A percentile compares a stretch with the other conserved stretches of the same genome.
Evolutionary conservation across 2,888 invertebrate genomes (phyloP).

Genomic region (Leptopilina drosophilae): DNA sequence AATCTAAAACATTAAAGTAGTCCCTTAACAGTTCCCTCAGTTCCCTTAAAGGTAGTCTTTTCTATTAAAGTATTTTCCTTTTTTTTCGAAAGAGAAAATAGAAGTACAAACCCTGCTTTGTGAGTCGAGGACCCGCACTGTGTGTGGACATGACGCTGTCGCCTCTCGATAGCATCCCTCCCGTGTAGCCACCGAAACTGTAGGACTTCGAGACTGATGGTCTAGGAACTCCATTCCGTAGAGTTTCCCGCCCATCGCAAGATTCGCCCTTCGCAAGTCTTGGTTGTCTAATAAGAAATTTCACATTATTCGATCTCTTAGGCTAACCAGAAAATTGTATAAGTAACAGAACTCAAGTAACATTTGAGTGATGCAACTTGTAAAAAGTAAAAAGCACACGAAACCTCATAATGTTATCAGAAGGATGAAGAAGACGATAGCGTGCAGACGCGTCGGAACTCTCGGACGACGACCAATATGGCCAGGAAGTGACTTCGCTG

Average conservation of each 20-base stretch:
- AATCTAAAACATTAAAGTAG: conserved; percentile 75
- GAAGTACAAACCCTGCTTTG: conserved; percentile 84
- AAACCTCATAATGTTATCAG: conserved; percentile 70
- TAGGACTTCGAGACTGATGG: conserved; percentile 88
- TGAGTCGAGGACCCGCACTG: conserved; percentile 83
- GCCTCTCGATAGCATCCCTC: conserved; percentile 79
- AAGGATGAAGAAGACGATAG: conserved; percentile 71
- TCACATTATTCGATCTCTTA: too few relatives aligned
- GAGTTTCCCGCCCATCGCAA: conserved; percentile 77
- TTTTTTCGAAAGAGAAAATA: background rate
- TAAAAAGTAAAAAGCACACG: background rate
- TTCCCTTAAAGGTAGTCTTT: too few relatives aligned
- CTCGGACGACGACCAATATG: conserved; percentile 74
- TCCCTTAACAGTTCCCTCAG: too few relatives aligned
- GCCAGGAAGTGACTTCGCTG: conserved; percentile 72
- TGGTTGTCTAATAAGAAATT: conserved; percentile 65
- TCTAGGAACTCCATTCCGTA: conserved; percentile 75
- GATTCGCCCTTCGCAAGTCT: conserved; percentile 78
- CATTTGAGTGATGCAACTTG: too few relatives aligned
- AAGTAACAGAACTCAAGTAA: background rate
- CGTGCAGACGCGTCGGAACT: conserved; percentile 72
- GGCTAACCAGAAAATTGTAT: too few relatives aligned
- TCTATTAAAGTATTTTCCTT: too few relatives aligned
- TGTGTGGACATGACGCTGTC: conserved; percentile 83
- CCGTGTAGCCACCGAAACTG: conserved; percentile 91